Conservation (phyloP, 2,113 vertebrate species). For the Zapus hudsonius region DNA sequence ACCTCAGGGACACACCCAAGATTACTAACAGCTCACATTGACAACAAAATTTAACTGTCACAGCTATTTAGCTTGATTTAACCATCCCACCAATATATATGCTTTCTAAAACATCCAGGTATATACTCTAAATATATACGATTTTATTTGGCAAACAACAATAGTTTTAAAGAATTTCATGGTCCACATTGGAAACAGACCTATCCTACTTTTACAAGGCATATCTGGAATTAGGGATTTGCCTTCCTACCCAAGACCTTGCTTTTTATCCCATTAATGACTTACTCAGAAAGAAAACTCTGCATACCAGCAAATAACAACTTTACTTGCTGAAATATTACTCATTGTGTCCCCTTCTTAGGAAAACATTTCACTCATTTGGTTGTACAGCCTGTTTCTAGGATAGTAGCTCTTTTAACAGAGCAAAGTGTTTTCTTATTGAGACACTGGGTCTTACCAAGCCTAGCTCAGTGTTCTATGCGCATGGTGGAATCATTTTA, state of each 20-base stretch:
- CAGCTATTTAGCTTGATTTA: too few relatives aligned
- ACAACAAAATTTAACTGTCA: too few relatives aligned
- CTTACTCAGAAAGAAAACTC: neutral
- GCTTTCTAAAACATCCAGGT: too few relatives aligned
- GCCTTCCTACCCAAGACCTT: neutral
- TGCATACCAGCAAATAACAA: neutral
- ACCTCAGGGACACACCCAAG: too few relatives aligned
- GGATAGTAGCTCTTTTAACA: neutral
- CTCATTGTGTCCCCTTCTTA: neutral
- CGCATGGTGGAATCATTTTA: neutral
- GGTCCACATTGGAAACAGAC: neutral
- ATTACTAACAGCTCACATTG: too few relatives aligned
- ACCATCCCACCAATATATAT: too few relatives aligned
- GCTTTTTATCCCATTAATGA: neutral
- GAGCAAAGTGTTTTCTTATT: neutral
- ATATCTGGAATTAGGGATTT: neutral
- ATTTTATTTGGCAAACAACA: neutral
- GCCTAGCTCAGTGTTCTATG: neutral
- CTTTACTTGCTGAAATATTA: neutral
- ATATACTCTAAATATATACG: too few relatives aligned
- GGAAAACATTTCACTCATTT: neutral
- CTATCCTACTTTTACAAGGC: accelerated
- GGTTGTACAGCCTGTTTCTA: neutral
- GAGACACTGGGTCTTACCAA: neutral
- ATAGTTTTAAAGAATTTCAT: neutral